Base-by-base conservation (phyloP, 1,140 invertebrate species). In the Lethocerus indicus region DNA sequence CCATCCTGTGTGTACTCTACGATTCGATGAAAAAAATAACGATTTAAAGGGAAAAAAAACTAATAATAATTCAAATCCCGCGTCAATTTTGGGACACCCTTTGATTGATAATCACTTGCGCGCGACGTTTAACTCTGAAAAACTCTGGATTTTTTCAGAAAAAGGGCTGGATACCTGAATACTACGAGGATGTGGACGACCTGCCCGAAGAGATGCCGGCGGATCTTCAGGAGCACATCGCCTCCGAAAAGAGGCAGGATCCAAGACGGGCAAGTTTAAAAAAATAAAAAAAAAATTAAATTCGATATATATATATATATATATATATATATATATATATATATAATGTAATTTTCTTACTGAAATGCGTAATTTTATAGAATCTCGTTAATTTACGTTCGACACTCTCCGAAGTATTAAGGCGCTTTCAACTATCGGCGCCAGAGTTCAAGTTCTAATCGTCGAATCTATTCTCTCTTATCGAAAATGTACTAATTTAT, bases 161-260 rank as follows among this genome's bases (percentile, higher is more conserved):
- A 60, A 84, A 75, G 54, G 79, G 75, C 18, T 87, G 83, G 82
- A 65, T 67, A 48, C 82, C 82, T 1, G 76, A 83, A 28, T 84
- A 69, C 58, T 81, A 78, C 58, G 76, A 79, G 25, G 69, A 74
- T 23, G 70, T 74, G 0, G 56, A 62, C 0, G 56, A 67, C 26
- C 62, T 84, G 41, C 81, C 81, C 1, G 51, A 60, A 0, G 68
- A 75, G 4, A 81, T 85, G 78, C 80, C 85, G 0, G 9, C 59
- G 4, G 66, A 73, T 7, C 63, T 85, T 5, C 74, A 76, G 53
- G 55, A 65, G 0, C 71, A 75, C 52, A 82, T 87, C 28, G 21
- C 29, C 18, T n/a, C 21, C 1, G 32, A 50, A 35, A 47, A 13
- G 12, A 52, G 45, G 12, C 25, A 23, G 7, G 41, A 27, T 36